Base-by-base conservation (phyloP, 2,888 invertebrate genomes). In the Ceramica pisi region DNA sequence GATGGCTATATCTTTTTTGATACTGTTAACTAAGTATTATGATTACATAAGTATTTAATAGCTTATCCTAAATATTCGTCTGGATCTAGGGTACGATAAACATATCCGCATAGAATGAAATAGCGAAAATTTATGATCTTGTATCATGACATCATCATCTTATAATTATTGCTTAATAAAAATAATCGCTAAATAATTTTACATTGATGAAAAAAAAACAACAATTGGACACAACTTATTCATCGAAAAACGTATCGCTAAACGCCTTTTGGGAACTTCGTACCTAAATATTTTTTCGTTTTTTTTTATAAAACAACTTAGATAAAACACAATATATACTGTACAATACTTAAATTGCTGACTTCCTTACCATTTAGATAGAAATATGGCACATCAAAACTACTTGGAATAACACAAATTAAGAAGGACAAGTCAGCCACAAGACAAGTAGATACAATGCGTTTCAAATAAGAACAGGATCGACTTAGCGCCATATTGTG, bases 11-110 rank as follows among this genome's bases (percentile, higher is more conserved):
- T 76, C 31, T 53, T 62, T 53, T 46, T 6, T 31, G 10, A 53
- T 14, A 46, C 53, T 46, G 53, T 61, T 53, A 64, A 7, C 14
- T 12, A 57, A 56, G 41, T 19, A 63, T 41, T 64, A 56, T 19
- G 46, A 51, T 64, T 19, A 26, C 31, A 31, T 16, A n/a, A n/a
- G n/a, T n/a, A 26, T 56, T 41, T 48, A 44, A 67, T 56, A 35
- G 51, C 44, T 38, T 31, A 60, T 35, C 14, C 50, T 60, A 67
- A 72, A 51, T 78, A 56, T 61, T 63, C 1, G 63, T 63, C 65
- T 66, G 57, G 53, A 31, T 70, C 19, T 51, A 31, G 4, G 0
- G 6, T 14, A 53, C 56, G 59, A 70, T 70, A 38, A 65, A 41
- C 1, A 9, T 41, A 55, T 56, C 60, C 48, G 31, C 46, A 38